These are phyloP conservation scores for Misgurnus mizolepis DNA, from an alignment of 2,113 vertebrate genomes.

Conservation along the genomic window DNA sequence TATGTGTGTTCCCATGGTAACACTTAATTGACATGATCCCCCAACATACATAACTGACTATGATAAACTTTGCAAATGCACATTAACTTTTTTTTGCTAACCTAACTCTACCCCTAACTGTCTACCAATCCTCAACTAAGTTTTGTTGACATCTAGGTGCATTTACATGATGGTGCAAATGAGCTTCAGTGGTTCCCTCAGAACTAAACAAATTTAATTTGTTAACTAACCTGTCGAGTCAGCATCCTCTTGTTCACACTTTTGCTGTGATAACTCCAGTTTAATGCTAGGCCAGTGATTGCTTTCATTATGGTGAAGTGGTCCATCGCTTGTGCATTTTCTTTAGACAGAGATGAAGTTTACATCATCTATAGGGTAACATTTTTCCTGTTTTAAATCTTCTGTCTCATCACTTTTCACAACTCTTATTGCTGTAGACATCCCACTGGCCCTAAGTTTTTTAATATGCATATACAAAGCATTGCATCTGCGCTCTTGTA, in stretches of 20 bases:
- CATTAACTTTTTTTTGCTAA: too few species aligned
- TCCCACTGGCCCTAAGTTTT: not conserved
- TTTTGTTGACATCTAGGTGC: too few species aligned
- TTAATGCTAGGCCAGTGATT: slow-evolving; percentile 34
- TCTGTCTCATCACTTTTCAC: slow-evolving; percentile 12
- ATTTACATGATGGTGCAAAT: too few species aligned
- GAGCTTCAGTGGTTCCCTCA: too few species aligned
- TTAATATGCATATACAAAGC: slow-evolving; percentile 2
- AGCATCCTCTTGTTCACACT: slow-evolving; percentile 4
- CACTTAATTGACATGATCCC: too few species aligned
- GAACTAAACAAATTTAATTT: too few species aligned
- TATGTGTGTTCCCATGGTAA: too few species aligned
- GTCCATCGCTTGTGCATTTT: slow-evolving; percentile 15
- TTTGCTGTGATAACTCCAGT: not conserved
- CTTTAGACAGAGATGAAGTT: slow-evolving; percentile 14
- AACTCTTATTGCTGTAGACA: slow-evolving; percentile 3
- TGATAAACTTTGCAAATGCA: too few species aligned
- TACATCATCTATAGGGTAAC: slow-evolving; percentile 4
- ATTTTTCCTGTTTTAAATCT: slow-evolving; percentile 12
- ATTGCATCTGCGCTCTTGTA: not conserved
- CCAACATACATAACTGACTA: too few species aligned
- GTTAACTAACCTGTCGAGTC: slow-evolving; percentile 11
- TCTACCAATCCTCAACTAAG: too few species aligned
- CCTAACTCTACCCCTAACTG: not conserved
- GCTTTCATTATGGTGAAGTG: slow-evolving; percentile 23